Conservation (phyloP, 2,797 vertebrate genomes). For the Pelobates cultripes region DNA sequence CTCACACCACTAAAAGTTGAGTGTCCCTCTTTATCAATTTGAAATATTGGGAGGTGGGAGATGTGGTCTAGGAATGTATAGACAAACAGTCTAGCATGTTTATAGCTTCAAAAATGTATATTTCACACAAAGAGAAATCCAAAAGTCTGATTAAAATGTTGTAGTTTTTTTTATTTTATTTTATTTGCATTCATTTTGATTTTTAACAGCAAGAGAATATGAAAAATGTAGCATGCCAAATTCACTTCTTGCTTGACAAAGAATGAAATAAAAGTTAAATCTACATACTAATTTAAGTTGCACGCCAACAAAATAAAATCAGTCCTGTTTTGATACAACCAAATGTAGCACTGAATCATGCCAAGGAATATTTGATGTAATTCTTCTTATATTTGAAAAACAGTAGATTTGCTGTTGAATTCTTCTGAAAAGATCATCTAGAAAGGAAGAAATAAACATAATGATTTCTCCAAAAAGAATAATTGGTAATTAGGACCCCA, state of each 20-base stretch:
- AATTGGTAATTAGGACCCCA: too few relatives aligned
- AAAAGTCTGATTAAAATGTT: background rate
- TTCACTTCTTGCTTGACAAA: conserved; percentile 55
- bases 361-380: conserved; percentile 55
- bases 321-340: conserved; percentile 56
- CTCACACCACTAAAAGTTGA: too few relatives aligned
- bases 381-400: conserved; percentile 51
- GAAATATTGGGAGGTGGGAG: too few relatives aligned
- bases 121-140: background rate
- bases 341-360: conserved; percentile 47
- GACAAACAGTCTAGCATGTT: background rate
- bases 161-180: conserved; percentile 1
- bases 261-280: conserved; percentile 63
- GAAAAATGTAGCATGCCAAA: conserved; percentile 65
- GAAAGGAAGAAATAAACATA: conserved; percentile 35
- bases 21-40: too few relatives aligned
- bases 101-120: background rate
- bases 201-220: conserved; percentile 58
- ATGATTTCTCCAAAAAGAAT: too few relatives aligned
- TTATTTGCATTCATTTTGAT: conserved; percentile 53
- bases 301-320: conserved; percentile 59
- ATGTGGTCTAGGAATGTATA: too few relatives aligned
- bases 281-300: conserved; percentile 64
- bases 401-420: conserved; percentile 56
- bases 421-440: conserved; percentile 66